Evolutionary conservation across 1,140 invertebrate species (phyloP), one percentile per base, ranked within the genome.

Genomic region (Philopotamus ludificatus): DNA sequence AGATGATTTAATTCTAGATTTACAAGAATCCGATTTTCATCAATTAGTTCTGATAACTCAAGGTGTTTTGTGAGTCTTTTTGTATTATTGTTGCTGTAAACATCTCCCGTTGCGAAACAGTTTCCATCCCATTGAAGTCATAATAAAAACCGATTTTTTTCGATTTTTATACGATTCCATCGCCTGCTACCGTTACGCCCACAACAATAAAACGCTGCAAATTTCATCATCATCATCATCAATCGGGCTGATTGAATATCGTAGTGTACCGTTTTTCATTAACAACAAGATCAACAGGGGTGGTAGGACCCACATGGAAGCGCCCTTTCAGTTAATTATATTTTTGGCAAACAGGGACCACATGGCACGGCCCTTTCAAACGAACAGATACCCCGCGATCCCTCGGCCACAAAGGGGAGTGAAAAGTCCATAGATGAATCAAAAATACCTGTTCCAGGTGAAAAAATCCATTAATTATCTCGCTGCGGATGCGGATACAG

Each of bases 321-420:
- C 41, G 61, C 63, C 67, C 67, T 69, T 63, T 45, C 47, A 63
- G 62, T 69, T 65, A 66, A 69, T 69, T 69, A 69, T 69, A 63
- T 69, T 69, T n/a, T n/a, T 69, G 16, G 67, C 59, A 34, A 63
- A 58, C 39, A 60, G 23, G 63, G 67, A 66, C 67, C 67, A 69
- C 67, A 69, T 66, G 67, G 50, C 59, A 51, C 9, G 28, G 15
- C 47, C 58, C 57, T 53, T 64, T 62, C 47, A 34, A 9, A 18
- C 9, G 4, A 16, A 10, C 12, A 20, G 20, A 47, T 44, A 54
- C 61, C 63, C 59, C 34, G 21, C 20, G 57, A 16, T 23, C 8
- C 62, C 21, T 16, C 3, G 23, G 44, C 51, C 23, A 60, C 58
- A 62, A 63, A 63, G 44, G 67, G 44, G 65, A 49, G 49, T 45